These are phyloP conservation scores for Mechanitis mazaeus DNA, from an alignment of 2,888 invertebrate species.

Conservation along the genomic window DNA sequence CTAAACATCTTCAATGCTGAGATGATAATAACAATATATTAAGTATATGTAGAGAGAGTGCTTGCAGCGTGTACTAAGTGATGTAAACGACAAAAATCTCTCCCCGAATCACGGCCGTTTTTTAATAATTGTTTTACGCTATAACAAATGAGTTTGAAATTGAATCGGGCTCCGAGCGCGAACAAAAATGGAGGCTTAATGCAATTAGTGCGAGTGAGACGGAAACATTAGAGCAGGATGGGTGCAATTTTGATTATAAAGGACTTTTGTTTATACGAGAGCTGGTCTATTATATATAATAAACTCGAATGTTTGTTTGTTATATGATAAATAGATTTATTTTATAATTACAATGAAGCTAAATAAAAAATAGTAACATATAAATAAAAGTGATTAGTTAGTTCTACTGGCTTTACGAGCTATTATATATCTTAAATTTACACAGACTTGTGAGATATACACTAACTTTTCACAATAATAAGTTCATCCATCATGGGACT, in stretches of 20 bases:
- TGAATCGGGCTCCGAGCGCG: conserved; percentile 77
- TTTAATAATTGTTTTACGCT: conserved; percentile 76
- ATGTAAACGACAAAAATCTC: conserved; percentile 68
- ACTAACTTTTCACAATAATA: too few relatives aligned
- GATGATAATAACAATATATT: too few relatives aligned
- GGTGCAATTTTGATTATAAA: background rate
- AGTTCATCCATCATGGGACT: too few relatives aligned
- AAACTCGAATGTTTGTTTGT: background rate
- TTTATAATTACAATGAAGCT: too few relatives aligned
- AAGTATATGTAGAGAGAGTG: too few relatives aligned
- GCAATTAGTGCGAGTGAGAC: conserved; percentile 76
- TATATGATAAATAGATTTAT: background rate
- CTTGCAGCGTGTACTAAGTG: conserved; percentile 43
- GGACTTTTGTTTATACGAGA: too few relatives aligned
- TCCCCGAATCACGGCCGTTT: conserved; percentile 70
- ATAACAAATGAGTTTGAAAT: conserved; percentile 83
- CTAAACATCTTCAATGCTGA: too few relatives aligned
- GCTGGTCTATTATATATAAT: background rate
- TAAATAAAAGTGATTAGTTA: too few relatives aligned
- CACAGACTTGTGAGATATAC: too few relatives aligned
- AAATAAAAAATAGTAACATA: background rate
- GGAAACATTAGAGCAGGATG: conserved; percentile 37
- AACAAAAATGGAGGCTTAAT: conserved; percentile 83
- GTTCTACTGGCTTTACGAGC: too few relatives aligned
- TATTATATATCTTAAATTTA: too few relatives aligned